Base-by-base conservation (phyloP, 2,888 invertebrate species). In the Drosophila maculinotata region DNA sequence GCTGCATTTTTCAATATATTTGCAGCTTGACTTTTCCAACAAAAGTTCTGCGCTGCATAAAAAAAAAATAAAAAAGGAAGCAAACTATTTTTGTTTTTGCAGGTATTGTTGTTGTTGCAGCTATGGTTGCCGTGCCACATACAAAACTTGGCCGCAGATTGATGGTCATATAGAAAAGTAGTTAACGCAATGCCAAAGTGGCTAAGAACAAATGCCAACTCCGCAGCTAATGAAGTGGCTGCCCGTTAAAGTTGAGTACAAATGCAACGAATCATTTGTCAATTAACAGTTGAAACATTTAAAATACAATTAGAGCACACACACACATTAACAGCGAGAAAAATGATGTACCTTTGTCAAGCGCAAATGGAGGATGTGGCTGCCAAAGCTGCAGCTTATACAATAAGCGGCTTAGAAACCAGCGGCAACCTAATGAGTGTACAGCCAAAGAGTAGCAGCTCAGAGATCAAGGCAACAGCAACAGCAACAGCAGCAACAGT, bases 111-210 rank as follows among this genome's bases (percentile, higher is more conserved):
- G 33, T 15, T 59, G 23, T 35, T 47, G 26, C 10, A 38, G 42
- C 33, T 41, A 23, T 49, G 49, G 45, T 57, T 59, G 31, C 65
- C 53, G 48, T 64, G 30, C 35, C 53, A 65, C 64, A 41, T 54
- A 57, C 52, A 67, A 33, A 53, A 75, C 59, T 79, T 51, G 47
- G 63, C 64, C 62, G 44, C 73, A 87, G 83, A 85, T 87, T 83
- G 83, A 83, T 87, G 82, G 67, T 65, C 74, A 66, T 70, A 81
- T 82, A 76, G 76, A 87, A 82, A 85, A 79, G 79, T 70, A 79
- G 82, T 83, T 81, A 83, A 84, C 79, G 81, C 64, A 60, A 64
- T 59, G 64, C 58, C 78, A 48, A 65, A 67, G 60, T 69, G 75
- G 73, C 77, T 65, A 38, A 76, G 60, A 68, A 60, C 67, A 63